Conservation (phyloP, 2,113 vertebrate species). For the Takifugu bimaculatus region DNA sequence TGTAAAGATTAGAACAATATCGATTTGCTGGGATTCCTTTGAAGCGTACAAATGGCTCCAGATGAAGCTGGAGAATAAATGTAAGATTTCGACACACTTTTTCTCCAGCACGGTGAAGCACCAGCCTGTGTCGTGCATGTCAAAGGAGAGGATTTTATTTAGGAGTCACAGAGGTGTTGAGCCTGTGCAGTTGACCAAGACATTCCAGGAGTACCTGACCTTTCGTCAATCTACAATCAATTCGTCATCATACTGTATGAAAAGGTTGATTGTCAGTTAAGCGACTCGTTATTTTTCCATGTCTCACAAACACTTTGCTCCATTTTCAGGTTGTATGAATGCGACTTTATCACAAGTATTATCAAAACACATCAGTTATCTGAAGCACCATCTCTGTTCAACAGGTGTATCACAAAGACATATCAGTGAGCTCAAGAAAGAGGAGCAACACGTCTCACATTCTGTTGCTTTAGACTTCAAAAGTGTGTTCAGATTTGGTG, state of each 20-base stretch:
- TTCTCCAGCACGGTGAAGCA: too few relatives aligned
- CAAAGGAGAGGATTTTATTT: too few relatives aligned
- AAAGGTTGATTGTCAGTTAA: neutral
- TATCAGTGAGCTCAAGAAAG: neutral
- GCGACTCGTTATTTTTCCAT: neutral
- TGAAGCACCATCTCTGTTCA: neutral
- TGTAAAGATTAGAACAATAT: slow-evolving; percentile 33
- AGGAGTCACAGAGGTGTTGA: slow-evolving; percentile 8
- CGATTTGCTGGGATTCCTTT: slow-evolving; percentile 22
- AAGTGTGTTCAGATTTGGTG: neutral
- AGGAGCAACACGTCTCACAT: neutral
- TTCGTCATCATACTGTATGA: slow-evolving; percentile 3
- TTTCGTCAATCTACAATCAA: neutral
- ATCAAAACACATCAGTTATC: neutral
- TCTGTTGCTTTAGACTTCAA: neutral
- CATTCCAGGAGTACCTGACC: slow-evolving; percentile 13
- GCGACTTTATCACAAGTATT: neutral
- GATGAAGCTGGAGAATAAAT: slow-evolving; percentile 22
- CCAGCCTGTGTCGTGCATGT: too few relatives aligned
- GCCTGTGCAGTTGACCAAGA: slow-evolving; percentile 7
- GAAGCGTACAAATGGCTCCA: slow-evolving; percentile 33
- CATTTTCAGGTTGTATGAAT: neutral
- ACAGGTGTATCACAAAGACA: slow-evolving; percentile 1
- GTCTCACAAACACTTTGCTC: neutral
- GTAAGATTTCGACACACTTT: neutral